Conservation (phyloP, 1,140 invertebrate genomes). For the Bursaphelenchus mucronatus region DNA sequence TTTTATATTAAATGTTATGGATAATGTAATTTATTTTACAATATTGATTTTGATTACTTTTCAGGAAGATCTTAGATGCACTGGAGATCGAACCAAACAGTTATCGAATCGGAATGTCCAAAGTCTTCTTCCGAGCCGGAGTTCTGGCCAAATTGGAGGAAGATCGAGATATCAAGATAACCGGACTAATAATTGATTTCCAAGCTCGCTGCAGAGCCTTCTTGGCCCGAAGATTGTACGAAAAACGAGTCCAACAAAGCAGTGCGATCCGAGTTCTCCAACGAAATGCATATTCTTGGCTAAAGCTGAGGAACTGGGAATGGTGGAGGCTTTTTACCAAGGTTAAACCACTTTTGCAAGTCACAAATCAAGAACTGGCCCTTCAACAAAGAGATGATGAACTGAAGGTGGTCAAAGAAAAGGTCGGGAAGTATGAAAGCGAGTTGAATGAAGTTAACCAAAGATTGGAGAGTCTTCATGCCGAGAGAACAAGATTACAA, state of each 20-base stretch:
- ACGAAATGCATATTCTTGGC: constrained; percentile 92
- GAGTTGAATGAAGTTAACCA: constrained; percentile 31
- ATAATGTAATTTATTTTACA: no score
- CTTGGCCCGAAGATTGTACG: constrained; percentile 86
- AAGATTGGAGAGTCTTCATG: constrained; percentile 67
- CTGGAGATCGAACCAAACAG: constrained; percentile 91
- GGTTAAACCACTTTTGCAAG: constrained; percentile 71
- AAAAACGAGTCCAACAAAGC: constrained; percentile 90
- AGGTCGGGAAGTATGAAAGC: constrained; percentile 29
- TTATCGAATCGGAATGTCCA: constrained; percentile 90
- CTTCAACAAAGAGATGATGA: constrained; percentile 94
- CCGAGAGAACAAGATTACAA: constrained; percentile 85
- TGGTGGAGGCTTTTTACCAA: constrained; percentile 99
- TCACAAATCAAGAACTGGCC: constrained; percentile 97
- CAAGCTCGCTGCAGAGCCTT: constrained; percentile 95
- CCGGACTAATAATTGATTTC: constrained; percentile 88
- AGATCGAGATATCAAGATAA: constrained; percentile 96
- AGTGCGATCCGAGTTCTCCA: constrained; percentile 98
- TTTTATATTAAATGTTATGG: no score
- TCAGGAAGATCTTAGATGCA: constrained; percentile 71
- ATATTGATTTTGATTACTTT: constrained; percentile 8
- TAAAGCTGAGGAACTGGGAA: constrained; percentile 96
- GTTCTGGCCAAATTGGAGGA: constrained; percentile 97
- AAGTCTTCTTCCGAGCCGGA: constrained; percentile 96
- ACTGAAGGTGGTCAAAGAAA: constrained; percentile 66